phyloP scores from a whole-genome alignment of 2,888 invertebrate genomes.

The Tromatobia lineatoria region DNA sequence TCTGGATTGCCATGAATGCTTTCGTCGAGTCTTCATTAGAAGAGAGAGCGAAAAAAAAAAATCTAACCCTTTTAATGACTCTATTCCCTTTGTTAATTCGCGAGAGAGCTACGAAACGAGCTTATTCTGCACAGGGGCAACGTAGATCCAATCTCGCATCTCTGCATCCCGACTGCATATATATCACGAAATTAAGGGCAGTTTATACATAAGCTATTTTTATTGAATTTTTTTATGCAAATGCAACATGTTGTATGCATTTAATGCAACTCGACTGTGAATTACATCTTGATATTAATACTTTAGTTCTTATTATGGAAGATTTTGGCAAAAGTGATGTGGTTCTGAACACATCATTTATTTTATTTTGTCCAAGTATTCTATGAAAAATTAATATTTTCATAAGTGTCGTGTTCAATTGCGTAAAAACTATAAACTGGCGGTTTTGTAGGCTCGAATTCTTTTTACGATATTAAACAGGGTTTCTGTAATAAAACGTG shows the following conservation, averaged over 20 bases:
- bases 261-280: not conserved
- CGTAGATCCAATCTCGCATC: slow-evolving; percentile 18
- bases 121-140: slow-evolving; percentile 19
- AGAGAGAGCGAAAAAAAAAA: slow-evolving; percentile 51
- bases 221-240: slow-evolving; percentile 6
- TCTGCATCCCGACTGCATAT: slow-evolving; percentile 28
- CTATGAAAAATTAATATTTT: not conserved
- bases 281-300: not conserved
- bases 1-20: slow-evolving; percentile 69
- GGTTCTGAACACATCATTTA: not conserved
- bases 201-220: slow-evolving; percentile 6
- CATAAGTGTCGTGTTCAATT: not conserved
- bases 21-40: slow-evolving; percentile 67
- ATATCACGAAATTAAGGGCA: slow-evolving; percentile 43
- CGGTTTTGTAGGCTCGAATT: too few species aligned
- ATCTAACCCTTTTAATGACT: slow-evolving; percentile 65
- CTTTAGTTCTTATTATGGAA: not conserved
- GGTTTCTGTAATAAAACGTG: not conserved
- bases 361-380: too few species aligned
- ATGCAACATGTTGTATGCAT: not conserved
- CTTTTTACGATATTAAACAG: not conserved
- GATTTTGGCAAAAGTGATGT: not conserved
- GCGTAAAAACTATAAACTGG: not conserved
- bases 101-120: slow-evolving; percentile 39
- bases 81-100: slow-evolving; percentile 67